A percentile compares a stretch with the other conserved stretches of the same genome.
Evolutionary conservation across 2,888 invertebrate genomes (phyloP).

Genomic region (Encarsia formosa): DNA sequence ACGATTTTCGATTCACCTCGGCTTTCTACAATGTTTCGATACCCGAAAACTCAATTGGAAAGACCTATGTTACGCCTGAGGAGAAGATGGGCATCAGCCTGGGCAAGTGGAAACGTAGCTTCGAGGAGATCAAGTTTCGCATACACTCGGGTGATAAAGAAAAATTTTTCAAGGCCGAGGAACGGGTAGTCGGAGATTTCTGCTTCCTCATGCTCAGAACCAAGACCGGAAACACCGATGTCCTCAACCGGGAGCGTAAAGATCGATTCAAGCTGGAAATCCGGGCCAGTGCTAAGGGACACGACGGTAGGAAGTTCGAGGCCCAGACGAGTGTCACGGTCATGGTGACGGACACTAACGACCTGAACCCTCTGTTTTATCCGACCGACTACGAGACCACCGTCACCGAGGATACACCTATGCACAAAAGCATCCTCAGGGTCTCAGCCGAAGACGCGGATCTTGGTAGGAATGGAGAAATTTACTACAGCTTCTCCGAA

Average conservation of each 20-base stretch:
- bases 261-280: slow-evolving; percentile 78
- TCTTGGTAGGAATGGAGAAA: slow-evolving; percentile 91
- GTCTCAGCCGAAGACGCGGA: slow-evolving; percentile 94
- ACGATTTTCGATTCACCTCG: slow-evolving; percentile 67
- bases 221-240: slow-evolving; percentile 79
- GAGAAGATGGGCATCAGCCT: slow-evolving; percentile 77
- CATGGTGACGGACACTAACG: slow-evolving; percentile 78
- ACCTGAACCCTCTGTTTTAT: slow-evolving; percentile 90
- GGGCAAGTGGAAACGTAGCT: slow-evolving; percentile 32
- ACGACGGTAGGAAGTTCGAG: slow-evolving; percentile 60
- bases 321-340: slow-evolving; percentile 70
- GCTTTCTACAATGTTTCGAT: slow-evolving; percentile 82
- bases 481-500: slow-evolving; percentile 88
- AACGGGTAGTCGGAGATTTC: slow-evolving; percentile 86
- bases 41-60: slow-evolving; percentile 87
- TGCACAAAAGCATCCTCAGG: slow-evolving; percentile 75
- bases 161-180: slow-evolving; percentile 90
- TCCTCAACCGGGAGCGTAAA: slow-evolving; percentile 88
- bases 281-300: slow-evolving; percentile 63
- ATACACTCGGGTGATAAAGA: slow-evolving; percentile 85
- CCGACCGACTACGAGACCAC: slow-evolving; percentile 80
- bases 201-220: slow-evolving; percentile 88
- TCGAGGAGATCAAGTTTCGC: slow-evolving; percentile 70
- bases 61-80: slow-evolving; percentile 76
- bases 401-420: slow-evolving; percentile 83